Evolutionary conservation across 30 jellyfish, hydroid and myxozoan species (phyloP), one percentile per base, ranked within the genome.

Genomic region (Nemopilema nomurai): DNA sequence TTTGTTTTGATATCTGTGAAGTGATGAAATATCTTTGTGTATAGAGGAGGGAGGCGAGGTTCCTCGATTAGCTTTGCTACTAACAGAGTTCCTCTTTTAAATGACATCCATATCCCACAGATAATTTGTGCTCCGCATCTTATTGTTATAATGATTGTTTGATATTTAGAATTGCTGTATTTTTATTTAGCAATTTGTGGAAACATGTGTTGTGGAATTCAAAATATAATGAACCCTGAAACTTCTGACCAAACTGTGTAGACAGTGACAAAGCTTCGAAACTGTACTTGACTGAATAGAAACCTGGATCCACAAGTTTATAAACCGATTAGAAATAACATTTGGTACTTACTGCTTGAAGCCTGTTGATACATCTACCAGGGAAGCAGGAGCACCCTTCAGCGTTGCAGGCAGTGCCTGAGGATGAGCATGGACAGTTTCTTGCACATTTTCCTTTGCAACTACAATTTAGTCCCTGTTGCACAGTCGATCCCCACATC

Each of bases 281-380:
- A 65, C 0, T 65, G 28, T 65, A 28, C 28, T 21, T 65, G 74
- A 18, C 74, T 65, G 30, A 65, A 65, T 65, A 1, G 30, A 65
- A 19, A 28, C 74, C 74, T 65, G 28, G 74, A 65, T 0, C 28
- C 74, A 21, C 27, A 63, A 24, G 72, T 19, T 19, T 19, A 63
- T 19, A 63, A 63, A 24, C 29, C 72, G 29, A 63, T n/a, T 6
- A 19, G 31, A 65, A 65, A 21, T 21, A 0, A 1, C 28, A 65
- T 65, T 65, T 65, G 30, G 30, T 21, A 65, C 30, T 70, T 70
- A 70, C 62, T 28, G 17, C 21, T 70, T 70, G 80, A 70, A 70
- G 80, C 80, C 80, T 70, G 63, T 70, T 70, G 63, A 70, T 70
- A 49, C 80, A 70, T 26, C 80, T 70, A 32, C 80, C 80, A 25